Conservation (phyloP, 2,113 vertebrate species). For the Xiphophorus hellerii region DNA sequence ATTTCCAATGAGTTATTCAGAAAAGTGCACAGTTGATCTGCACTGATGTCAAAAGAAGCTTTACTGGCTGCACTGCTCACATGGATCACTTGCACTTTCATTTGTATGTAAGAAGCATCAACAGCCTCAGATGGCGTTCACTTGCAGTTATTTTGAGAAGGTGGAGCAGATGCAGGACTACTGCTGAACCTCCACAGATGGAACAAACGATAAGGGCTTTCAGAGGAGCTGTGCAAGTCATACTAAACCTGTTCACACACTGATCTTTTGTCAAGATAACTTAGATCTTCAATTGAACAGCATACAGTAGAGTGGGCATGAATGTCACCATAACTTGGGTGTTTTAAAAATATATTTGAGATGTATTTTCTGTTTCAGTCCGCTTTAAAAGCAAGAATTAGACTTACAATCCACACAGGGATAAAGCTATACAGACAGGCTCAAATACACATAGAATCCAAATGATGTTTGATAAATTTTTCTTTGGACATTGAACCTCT, state of each 20-base stretch:
- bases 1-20: background rate
- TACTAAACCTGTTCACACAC: background rate
- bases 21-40: conserved; percentile 24
- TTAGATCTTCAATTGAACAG: background rate
- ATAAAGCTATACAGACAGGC: background rate
- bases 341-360: background rate
- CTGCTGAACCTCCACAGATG: conserved; percentile 31
- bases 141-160: conserved; percentile 12
- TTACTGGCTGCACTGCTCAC: conserved; percentile 10
- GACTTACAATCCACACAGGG: no score
- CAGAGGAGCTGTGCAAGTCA: background rate
- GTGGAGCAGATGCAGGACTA: conserved; percentile 19
- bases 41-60: conserved; percentile 11
- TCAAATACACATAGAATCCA: background rate
- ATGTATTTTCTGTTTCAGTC: background rate
- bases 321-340: background rate
- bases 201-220: conserved; percentile 8
- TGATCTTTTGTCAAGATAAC: conserved; percentile 8
- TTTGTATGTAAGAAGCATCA: conserved; percentile 46
- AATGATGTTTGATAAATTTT: background rate
- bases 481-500: background rate
- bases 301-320: background rate
- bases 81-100: conserved; percentile 36
- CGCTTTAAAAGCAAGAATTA: no score
- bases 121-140: conserved; percentile 23